A percentile compares a stretch with the other conserved stretches of the same genome.
Conservation (phyloP, 2,113 vertebrate genomes). For the Poecilia latipinna region DNA sequence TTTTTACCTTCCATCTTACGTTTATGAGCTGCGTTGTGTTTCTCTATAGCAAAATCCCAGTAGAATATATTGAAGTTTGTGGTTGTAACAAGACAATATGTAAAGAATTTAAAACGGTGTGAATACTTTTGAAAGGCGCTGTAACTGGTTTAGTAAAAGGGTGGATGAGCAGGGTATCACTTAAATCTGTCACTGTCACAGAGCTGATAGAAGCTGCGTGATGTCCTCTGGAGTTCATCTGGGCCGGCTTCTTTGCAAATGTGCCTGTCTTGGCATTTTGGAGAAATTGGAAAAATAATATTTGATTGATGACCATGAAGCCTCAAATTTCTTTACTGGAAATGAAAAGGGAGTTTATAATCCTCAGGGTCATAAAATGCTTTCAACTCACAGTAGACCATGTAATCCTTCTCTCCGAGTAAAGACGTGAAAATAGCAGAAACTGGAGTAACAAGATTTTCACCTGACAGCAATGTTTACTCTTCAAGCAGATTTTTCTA, state of each 20-base stretch:
- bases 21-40: not conserved
- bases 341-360: constrained; percentile 28
- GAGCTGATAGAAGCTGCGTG: constrained; percentile 34
- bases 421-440: constrained; percentile 37
- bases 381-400: constrained; percentile 12
- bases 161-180: constrained; percentile 10
- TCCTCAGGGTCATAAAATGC: constrained; percentile 18
- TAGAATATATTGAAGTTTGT: not conserved
- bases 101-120: not conserved
- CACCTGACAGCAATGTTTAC: constrained; percentile 59
- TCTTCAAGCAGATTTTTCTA: constrained; percentile 58
- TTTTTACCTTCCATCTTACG: not conserved
- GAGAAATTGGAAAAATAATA: constrained; percentile 1
- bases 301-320: constrained; percentile 29
- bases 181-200: constrained; percentile 44
- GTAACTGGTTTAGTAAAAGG: not conserved
- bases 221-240: constrained; percentile 5
- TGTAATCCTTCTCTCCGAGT: constrained; percentile 30
- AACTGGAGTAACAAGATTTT: constrained; percentile 51
- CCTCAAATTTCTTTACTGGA: constrained; percentile 33
- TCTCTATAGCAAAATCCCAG: not conserved
- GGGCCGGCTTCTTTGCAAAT: constrained; percentile 1
- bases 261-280: constrained; percentile 11
- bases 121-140: not conserved
- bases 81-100: not conserved